These are phyloP conservation scores for Balaeniceps rex DNA, from an alignment of 2,113 vertebrate species.

Conservation along the genomic window DNA sequence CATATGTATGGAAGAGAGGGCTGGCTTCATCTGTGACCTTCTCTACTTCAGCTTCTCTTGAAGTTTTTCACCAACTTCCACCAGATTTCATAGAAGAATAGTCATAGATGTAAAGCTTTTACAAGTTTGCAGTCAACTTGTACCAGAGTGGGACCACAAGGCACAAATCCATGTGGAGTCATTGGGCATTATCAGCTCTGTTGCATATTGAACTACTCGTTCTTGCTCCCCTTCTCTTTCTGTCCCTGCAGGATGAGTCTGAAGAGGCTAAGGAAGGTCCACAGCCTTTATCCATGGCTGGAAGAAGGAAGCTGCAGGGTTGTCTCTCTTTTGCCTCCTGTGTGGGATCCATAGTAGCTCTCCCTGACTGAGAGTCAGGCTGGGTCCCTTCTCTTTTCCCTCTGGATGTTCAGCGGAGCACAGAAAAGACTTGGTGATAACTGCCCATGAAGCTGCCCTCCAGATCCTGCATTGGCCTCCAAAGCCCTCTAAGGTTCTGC, in stretches of 20 bases:
- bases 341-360: background rate
- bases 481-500: background rate
- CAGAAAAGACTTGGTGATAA: background rate
- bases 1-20: background rate
- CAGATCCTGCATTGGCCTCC: background rate
- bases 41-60: background rate
- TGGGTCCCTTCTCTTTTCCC: background rate
- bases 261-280: background rate
- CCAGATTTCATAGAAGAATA: background rate
- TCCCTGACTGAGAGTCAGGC: background rate
- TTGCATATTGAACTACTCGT: fast-evolving
- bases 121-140: background rate
- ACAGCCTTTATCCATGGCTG: background rate
- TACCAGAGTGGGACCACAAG: background rate
- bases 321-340: background rate
- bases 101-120: background rate
- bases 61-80: background rate
- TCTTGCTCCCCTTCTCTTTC: background rate
- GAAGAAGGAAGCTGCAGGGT: background rate
- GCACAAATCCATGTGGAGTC: background rate
- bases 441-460: background rate
- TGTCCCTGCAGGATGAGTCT: background rate
- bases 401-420: background rate
- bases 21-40: background rate
- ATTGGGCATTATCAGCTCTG: background rate